Base-by-base conservation (phyloP, 2,113 vertebrate genomes). In the Cairina moschata region DNA sequence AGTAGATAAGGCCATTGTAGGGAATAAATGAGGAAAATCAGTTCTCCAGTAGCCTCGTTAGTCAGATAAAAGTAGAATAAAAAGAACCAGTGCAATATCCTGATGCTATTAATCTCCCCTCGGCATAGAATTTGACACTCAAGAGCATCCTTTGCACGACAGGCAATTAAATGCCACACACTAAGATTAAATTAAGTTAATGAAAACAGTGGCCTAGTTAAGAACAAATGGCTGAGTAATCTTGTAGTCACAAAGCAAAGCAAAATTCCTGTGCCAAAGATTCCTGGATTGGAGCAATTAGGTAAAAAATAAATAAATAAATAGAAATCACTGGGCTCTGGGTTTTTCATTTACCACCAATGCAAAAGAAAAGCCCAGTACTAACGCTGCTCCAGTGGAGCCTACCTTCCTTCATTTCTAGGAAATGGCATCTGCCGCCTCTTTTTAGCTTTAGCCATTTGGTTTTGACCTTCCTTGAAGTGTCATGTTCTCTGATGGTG, bases 401-500 rank as follows among this genome's bases (percentile, higher is more conserved):
- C 90, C 91, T 82, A 59, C 78, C 42, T 83, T 72, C 86, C 81
- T 92, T 97, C 96, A 96, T 97, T 97, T 96, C 95, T 96, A 83
- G 95, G 96, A 97, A 96, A 96, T 96, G 95, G 54, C 93, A 91
- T 84, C 91, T 95, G 90, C 92, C 84, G 91, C 65, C 78, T 38
- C 65, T 93, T 76, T 82, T 62, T 72, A 92, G 58, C 86, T 88
- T 96, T 86, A 86, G 77, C 77, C 75, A 8, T 79, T 94, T 96
- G 86, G 62, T 74, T 87, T 89, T 93, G 93, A 79, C 91, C 77
- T 92, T 79, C 50, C 77, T 92, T 85, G 92, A 95, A 93, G 82
- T 91, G 55, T 95, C 91, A 26, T 63, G 56, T 92, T 96, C 91
- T 83, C 46, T 89, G 69, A 59, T 83, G 82, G 40, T 89, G 22